Evolutionary conservation across 1,140 invertebrate species (phyloP), one percentile per base, ranked within the genome.

Genomic region (Druon quercuslanigerum): DNA sequence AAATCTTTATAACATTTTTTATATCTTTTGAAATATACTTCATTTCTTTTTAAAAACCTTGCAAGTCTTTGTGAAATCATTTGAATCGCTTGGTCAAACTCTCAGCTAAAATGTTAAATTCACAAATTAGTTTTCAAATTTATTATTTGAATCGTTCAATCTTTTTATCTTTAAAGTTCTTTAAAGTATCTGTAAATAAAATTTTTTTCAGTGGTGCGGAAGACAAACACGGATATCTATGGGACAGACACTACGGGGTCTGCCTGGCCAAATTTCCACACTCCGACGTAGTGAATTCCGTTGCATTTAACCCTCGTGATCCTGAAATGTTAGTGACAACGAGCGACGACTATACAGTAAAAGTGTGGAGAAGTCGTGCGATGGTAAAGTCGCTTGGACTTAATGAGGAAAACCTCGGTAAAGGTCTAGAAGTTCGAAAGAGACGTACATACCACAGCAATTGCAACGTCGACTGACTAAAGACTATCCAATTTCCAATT

Each of bases 181-280:
- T 11, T 46, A n/a, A n/a, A n/a, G n/a, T n/a, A n/a, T 40, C 40
- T 40, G 5, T 9, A 40, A 40, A 40, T 40, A 7, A 5, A 5
- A 40, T 46, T 5, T 46, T 46, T 46, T 92, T 56, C 86, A 96
- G 96, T 91, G 97, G 97, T 20, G 96, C 96, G 50, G 96, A 98
- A 92, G 96, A 97, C 88, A 95, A 95, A 85, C 94, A 96, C 88
- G 95, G 96, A 1, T 97, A 97, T 86, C 85, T 97, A 8, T 97
- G 96, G 96, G 96, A 97, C 84, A 91, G 96, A 73, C 95, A 97
- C 87, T 97, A 97, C 87, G 96, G 96, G 16, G 93, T 95, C 1
- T 96, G 95, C 85, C 88, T 98, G 56, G 93, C 94, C 0, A 96
- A 95, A 84, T 95, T 95, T 81, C 95, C 94, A 17, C 96, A 98